These are phyloP conservation scores for Itoplectis maculator DNA, from an alignment of 2,888 invertebrate species.

Conservation along the genomic window DNA sequence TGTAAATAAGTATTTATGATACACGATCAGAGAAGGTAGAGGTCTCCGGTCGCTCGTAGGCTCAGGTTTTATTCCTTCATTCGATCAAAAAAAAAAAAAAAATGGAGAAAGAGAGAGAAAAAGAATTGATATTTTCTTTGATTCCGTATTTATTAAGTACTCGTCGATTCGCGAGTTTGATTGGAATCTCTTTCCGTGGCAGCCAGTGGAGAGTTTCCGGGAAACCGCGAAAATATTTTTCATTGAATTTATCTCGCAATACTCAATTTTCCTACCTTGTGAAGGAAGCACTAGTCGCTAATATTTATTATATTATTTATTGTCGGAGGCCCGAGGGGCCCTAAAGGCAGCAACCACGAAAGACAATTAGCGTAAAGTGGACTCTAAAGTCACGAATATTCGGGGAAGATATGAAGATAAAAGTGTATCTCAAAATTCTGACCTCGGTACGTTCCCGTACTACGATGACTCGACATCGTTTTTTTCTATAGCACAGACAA, in stretches of 20 bases:
- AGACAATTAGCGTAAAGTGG: conserved; percentile 31
- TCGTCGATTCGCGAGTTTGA: background rate
- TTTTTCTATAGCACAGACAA: conserved; percentile 25
- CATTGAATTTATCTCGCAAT: conserved; percentile 44
- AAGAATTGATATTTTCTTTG: conserved; percentile 46
- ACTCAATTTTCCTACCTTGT: conserved; percentile 30
- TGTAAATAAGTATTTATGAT: conserved; percentile 73
- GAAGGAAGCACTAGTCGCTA: conserved; percentile 46
- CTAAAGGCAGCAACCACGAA: conserved; percentile 14
- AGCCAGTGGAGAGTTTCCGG: conserved; percentile 36
- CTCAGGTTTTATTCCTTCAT: conserved; percentile 43
- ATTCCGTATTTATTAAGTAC: conserved; percentile 25
- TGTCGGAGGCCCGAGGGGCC: background rate
- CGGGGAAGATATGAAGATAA: background rate
- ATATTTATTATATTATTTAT: conserved; percentile 57
- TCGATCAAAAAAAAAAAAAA: conserved; percentile 32
- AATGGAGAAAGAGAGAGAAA: conserved; percentile 10
- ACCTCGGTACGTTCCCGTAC: conserved; percentile 23
- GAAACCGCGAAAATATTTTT: conserved; percentile 3
- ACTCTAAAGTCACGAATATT: conserved; percentile 24
- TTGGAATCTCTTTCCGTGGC: conserved; percentile 28
- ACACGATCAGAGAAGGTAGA: conserved; percentile 49
- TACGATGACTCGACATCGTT: background rate
- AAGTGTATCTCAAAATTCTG: background rate
- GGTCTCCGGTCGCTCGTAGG: conserved; percentile 34